A percentile compares a stretch with the other conserved stretches of the same genome.
Conservation (phyloP, 2,888 invertebrate species). For the Ichneumoninae sp. region DNA sequence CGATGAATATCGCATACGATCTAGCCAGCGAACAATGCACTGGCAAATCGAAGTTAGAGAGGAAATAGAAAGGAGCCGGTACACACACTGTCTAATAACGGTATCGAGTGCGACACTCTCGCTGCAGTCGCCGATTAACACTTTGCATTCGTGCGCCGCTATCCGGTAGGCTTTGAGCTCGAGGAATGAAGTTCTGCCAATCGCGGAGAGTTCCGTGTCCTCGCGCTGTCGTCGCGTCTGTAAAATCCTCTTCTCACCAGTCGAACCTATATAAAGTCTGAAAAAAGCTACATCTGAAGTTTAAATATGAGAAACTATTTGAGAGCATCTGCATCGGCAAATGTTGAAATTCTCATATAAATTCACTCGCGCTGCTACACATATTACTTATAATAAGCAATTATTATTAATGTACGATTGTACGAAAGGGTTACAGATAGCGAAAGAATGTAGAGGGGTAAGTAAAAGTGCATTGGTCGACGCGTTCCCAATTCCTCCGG, state of each 20-base stretch:
- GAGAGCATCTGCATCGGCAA: no score
- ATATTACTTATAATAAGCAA: neutral
- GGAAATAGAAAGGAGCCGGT: conserved; percentile 35
- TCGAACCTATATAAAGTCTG: neutral
- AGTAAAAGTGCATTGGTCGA: neutral
- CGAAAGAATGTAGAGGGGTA: neutral
- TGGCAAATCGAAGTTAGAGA: neutral
- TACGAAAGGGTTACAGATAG: neutral
- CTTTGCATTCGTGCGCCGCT: conserved; percentile 1
- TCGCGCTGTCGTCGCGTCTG: neutral
- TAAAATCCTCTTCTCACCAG: neutral
- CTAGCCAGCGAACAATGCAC: conserved; percentile 1
- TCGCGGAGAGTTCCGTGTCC: conserved; percentile 2
- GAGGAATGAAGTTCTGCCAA: conserved; percentile 21
- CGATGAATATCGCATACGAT: neutral
- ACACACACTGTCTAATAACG: neutral
- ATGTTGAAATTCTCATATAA: neutral
- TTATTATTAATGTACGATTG: no score
- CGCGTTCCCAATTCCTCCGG: conserved; percentile 8
- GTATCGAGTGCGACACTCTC: conserved; percentile 28
- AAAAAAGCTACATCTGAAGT: neutral
- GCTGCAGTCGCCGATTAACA: conserved; percentile 12
- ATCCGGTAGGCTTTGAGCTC: conserved; percentile 1
- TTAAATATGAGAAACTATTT: neutral
- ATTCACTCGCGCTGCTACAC: neutral